phyloP scores from a whole-genome alignment of 2,113 vertebrate genomes.

The Cnemophilus loriae region DNA sequence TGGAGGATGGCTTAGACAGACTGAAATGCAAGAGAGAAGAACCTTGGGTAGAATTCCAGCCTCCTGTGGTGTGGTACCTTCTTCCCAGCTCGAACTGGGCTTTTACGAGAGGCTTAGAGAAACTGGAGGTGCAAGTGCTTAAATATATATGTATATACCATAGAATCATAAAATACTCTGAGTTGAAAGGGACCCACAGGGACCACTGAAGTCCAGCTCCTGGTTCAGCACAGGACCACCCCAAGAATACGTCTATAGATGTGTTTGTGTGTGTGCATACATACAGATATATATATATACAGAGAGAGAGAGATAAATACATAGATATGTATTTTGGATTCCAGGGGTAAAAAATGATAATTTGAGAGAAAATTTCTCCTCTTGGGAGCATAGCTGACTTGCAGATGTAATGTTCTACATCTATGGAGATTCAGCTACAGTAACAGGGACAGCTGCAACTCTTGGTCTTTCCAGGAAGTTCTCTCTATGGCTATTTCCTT shows the following conservation, averaged over 20 bases:
- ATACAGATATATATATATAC: too few species aligned
- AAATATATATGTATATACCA: fast-evolving
- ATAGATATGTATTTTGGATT: background rate
- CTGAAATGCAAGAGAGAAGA: background rate
- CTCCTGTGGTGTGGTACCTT: background rate
- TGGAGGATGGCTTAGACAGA: background rate
- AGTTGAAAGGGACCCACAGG: background rate
- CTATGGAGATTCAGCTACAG: background rate
- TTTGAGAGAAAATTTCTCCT: background rate
- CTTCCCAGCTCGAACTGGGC: background rate
- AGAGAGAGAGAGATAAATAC: background rate
- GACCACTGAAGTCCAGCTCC: background rate
- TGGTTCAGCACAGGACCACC: background rate
- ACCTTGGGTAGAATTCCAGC: background rate
- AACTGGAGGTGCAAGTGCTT: background rate
- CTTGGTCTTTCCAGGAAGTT: background rate
- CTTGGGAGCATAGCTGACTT: background rate
- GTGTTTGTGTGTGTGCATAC: too few species aligned
- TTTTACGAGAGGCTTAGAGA: background rate
- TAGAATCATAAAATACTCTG: background rate
- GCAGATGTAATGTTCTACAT: background rate
- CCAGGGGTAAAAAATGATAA: background rate
- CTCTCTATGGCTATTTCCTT: background rate
- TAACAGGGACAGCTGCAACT: too few species aligned
- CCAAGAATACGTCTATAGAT: fast-evolving